Conservation (phyloP, 1,140 invertebrate genomes). For the Anoplophora glabripennis region DNA sequence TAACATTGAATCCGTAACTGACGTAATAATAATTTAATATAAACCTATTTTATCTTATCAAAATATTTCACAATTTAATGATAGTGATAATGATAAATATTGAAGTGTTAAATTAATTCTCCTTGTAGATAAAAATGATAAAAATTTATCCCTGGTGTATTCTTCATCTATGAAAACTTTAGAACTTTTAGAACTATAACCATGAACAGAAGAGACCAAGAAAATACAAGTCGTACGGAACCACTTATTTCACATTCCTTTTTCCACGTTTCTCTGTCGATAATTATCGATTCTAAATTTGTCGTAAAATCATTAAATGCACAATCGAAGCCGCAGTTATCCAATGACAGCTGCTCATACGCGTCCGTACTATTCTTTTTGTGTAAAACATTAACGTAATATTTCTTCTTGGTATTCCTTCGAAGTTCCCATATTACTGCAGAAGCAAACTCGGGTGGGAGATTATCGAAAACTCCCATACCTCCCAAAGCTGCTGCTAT, state of each 20-base stretch:
- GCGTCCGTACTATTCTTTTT: slow-evolving; percentile 55
- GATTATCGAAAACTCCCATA: slow-evolving; percentile 67
- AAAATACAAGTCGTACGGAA: too few relatives aligned
- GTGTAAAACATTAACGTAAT: slow-evolving; percentile 56
- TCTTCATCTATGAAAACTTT: too few relatives aligned
- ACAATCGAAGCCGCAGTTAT: slow-evolving; percentile 58
- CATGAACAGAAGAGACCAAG: too few relatives aligned
- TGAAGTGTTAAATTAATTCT: too few relatives aligned
- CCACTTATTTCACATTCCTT: slow-evolving; percentile 25
- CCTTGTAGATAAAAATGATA: too few relatives aligned
- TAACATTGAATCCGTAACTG: too few relatives aligned
- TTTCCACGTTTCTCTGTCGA: slow-evolving; percentile 9
- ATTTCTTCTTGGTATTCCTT: slow-evolving; percentile 28
- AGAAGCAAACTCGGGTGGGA: slow-evolving; percentile 70
- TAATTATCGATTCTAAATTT: slow-evolving; percentile 27
- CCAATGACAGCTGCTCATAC: slow-evolving; percentile 54
- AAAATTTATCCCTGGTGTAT: too few relatives aligned
- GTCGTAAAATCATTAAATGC: slow-evolving; percentile 55
- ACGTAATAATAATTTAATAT: too few relatives aligned
- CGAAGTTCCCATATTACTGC: slow-evolving; percentile 70
- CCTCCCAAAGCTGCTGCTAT: slow-evolving; percentile 70
- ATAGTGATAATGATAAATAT: too few relatives aligned
- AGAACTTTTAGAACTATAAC: too few relatives aligned
- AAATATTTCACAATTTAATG: too few relatives aligned
- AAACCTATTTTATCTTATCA: too few relatives aligned